Percentiles rank a stretch among this genome's conserved stretches.
Conservation (phyloP, 2,888 invertebrate genomes). For the Dione juno region DNA sequence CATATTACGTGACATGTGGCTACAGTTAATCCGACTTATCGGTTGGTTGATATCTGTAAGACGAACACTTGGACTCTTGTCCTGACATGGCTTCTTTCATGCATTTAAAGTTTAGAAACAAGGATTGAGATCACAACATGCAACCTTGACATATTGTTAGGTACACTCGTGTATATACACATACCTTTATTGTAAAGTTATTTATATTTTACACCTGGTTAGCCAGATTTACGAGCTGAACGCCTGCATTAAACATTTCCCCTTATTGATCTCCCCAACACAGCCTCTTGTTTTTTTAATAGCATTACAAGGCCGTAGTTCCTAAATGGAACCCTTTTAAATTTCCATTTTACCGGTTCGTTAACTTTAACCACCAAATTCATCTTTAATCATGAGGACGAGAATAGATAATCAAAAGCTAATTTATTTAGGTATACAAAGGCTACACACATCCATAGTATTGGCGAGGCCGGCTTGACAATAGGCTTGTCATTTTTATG, state of each 20-base stretch:
- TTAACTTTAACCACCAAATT: constrained; percentile 50
- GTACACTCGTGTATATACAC: constrained; percentile 2
- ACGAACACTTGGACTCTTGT: constrained; percentile 34
- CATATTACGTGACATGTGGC: constrained; percentile 34
- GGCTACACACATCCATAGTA: constrained; percentile 57
- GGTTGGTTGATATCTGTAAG: constrained; percentile 29
- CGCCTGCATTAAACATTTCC: constrained; percentile 47
- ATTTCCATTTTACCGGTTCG: constrained; percentile 69
- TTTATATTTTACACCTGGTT: constrained; percentile 39
- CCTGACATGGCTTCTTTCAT: constrained; percentile 40
- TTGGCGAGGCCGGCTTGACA: constrained; percentile 70
- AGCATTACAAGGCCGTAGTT: constrained; percentile 46
- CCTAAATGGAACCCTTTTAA: constrained; percentile 59
- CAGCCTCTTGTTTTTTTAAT: constrained; percentile 56
- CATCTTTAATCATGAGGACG: constrained; percentile 39
- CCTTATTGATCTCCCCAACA: constrained; percentile 46
- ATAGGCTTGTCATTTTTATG: constrained; percentile 69
- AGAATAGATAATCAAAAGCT: constrained; percentile 54
- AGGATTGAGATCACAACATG: constrained; percentile 39
- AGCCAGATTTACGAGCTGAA: constrained; percentile 25
- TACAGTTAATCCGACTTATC: constrained; percentile 36
- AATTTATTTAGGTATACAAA: constrained; percentile 57
- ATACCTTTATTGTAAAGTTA: constrained; percentile 24
- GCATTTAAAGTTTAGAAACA: constrained; percentile 31
- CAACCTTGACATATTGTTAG: constrained; percentile 41